These are phyloP conservation scores for Acanthisitta chloris DNA, from an alignment of 2,113 vertebrate genomes.

Conservation along the genomic window DNA sequence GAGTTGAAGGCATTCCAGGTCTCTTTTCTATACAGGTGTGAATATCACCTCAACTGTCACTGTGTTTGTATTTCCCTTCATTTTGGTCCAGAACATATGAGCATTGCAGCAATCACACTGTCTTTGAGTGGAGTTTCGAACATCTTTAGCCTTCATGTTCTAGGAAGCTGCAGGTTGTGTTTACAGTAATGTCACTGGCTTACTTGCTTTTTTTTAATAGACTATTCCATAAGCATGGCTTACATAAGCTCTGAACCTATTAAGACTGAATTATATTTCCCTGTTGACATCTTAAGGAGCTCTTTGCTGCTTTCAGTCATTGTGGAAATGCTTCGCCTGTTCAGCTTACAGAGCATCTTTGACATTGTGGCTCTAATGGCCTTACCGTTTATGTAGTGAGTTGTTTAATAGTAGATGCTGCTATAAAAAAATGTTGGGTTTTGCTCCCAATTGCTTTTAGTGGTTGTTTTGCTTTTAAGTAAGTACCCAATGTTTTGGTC, in stretches of 20 bases:
- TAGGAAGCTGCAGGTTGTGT: conserved; percentile 14
- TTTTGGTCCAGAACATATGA: neutral
- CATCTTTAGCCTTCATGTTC: neutral
- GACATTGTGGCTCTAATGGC: conserved; percentile 41
- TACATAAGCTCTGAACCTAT: conserved; percentile 49
- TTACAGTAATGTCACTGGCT: conserved; percentile 28
- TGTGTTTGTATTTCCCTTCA: neutral
- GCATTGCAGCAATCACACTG: neutral
- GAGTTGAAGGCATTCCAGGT: neutral
- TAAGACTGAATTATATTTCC: conserved; percentile 58
- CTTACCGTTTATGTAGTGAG: conserved; percentile 15
- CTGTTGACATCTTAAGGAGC: conserved; percentile 45
- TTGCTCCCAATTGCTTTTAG: neutral
- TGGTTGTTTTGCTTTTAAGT: neutral
- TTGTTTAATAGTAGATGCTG: conserved; percentile 37
- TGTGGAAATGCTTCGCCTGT: neutral
- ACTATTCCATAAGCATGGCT: conserved; percentile 1
- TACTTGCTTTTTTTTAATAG: neutral
- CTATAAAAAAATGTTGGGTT: neutral
- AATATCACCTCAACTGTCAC: neutral
- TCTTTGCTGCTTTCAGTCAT: conserved; percentile 43
- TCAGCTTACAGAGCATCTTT: conserved; percentile 44
- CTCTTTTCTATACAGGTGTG: neutral
- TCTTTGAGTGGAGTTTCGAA: neutral
- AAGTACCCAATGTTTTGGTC: neutral